Percentiles rank a stretch among this genome's conserved stretches.
Conservation (phyloP, 2,888 invertebrate genomes). For the Clostera curtula region DNA sequence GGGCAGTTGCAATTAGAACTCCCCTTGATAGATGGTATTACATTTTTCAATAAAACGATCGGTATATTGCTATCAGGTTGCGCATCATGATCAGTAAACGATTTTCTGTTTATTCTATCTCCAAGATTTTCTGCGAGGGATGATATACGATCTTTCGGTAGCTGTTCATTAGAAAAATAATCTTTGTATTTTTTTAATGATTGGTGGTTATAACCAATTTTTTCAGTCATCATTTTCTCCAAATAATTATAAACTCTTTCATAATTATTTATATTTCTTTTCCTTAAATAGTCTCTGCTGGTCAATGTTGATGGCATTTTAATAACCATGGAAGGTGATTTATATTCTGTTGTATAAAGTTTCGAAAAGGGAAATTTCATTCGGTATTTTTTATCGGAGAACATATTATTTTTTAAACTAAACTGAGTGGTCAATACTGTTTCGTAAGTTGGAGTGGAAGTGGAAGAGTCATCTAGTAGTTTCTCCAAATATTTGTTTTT, state of each 20-base stretch:
- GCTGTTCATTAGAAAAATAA: constrained; percentile 20
- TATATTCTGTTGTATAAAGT: constrained; percentile 38
- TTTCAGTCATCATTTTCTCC: constrained; percentile 51
- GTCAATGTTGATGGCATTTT: constrained; percentile 38
- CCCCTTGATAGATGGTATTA: background rate
- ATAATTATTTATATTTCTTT: constrained; percentile 51
- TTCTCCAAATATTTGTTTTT: constrained; percentile 42
- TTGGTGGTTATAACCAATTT: constrained; percentile 15
- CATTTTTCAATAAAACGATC: background rate
- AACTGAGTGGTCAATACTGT: constrained; percentile 29
- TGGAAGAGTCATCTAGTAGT: constrained; percentile 36
- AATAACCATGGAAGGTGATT: constrained; percentile 39
- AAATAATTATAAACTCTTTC: constrained; percentile 50
- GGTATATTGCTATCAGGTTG: too few species aligned
- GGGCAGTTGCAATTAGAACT: constrained; percentile 34
- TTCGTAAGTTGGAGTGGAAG: constrained; percentile 24
- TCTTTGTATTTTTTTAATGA: constrained; percentile 9
- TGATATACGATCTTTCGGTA: constrained; percentile 1
- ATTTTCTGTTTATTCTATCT: too few species aligned
- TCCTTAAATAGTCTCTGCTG: constrained; percentile 52
- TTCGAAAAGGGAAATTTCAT: constrained; percentile 35
- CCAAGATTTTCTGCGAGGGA: too few species aligned
- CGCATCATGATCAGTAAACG: too few species aligned
- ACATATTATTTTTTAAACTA: constrained; percentile 32
- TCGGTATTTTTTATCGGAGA: constrained; percentile 34